Evolutionary conservation across 2,888 invertebrate genomes (phyloP).

Genomic region (Metacarcinus magister): DNA sequence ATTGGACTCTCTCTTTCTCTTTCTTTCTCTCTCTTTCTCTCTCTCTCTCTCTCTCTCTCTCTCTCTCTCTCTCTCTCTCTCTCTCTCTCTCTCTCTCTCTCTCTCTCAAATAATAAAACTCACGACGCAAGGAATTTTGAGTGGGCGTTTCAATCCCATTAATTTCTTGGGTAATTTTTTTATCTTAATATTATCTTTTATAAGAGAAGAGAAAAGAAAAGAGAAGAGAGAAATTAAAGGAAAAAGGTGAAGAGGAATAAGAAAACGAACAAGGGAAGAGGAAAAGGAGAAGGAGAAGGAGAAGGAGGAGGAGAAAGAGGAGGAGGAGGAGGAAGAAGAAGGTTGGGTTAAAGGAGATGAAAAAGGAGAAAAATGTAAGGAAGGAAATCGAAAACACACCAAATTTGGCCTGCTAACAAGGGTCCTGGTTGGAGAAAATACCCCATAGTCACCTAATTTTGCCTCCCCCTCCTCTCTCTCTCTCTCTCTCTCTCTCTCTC

Average conservation of each 20-base stretch:
- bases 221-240: neutral
- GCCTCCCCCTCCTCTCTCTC: no score
- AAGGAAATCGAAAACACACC: neutral
- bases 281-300: neutral
- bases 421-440: neutral
- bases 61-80: slow-evolving; percentile 48
- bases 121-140: neutral
- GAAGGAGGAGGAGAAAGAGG: neutral
- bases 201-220: neutral
- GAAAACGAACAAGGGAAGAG: neutral
- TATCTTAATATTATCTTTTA: neutral
- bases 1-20: neutral
- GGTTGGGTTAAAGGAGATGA: neutral
- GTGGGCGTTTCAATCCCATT: neutral
- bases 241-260: neutral
- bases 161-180: neutral
- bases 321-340: neutral
- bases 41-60: neutral
- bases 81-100: slow-evolving; percentile 39
- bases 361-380: neutral
- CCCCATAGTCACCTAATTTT: neutral
- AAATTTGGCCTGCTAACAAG: neutral
- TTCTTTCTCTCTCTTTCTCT: neutral
- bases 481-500: neutral
- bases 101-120: neutral